These are phyloP conservation scores for Heliconius sara DNA, from an alignment of 2,888 invertebrate genomes.

Conservation along the genomic window DNA sequence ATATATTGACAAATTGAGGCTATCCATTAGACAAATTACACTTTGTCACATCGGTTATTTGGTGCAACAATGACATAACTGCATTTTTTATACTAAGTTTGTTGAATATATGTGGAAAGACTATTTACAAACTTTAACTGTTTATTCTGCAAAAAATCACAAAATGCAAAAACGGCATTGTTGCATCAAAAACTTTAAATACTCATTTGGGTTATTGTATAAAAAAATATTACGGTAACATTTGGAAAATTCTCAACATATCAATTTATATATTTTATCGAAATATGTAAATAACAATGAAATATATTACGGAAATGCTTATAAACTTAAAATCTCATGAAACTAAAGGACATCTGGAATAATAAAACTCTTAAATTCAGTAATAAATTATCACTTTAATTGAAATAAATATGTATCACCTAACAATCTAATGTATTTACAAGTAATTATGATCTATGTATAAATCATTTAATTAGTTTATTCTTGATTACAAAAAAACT, in stretches of 20 bases:
- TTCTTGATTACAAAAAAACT: not conserved
- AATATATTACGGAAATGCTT: not conserved
- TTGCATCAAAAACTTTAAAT: not conserved
- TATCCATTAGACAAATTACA: not conserved
- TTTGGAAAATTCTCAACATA: not conserved
- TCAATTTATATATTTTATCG: not conserved
- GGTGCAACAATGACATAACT: not conserved
- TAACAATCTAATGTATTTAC: slow-evolving; percentile 14
- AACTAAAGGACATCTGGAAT: not conserved
- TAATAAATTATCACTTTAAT: slow-evolving; percentile 10
- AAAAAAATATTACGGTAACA: not conserved
- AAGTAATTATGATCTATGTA: slow-evolving; percentile 1
- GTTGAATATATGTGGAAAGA: not conserved
- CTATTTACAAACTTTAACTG: not conserved
- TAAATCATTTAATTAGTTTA: not conserved
- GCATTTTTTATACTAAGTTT: not conserved
- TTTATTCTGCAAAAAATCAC: not conserved
- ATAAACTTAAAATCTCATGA: not conserved
- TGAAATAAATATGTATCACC: slow-evolving; percentile 5
- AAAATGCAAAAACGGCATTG: not conserved
- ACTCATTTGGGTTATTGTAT: not conserved
- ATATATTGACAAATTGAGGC: slow-evolving; percentile 6
- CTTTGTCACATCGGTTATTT: not conserved
- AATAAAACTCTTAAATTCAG: not conserved
- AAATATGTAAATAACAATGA: not conserved